These are phyloP conservation scores for Thysanoteuthis rhombus DNA, from an alignment of 2,888 invertebrate genomes.

Conservation along the genomic window DNA sequence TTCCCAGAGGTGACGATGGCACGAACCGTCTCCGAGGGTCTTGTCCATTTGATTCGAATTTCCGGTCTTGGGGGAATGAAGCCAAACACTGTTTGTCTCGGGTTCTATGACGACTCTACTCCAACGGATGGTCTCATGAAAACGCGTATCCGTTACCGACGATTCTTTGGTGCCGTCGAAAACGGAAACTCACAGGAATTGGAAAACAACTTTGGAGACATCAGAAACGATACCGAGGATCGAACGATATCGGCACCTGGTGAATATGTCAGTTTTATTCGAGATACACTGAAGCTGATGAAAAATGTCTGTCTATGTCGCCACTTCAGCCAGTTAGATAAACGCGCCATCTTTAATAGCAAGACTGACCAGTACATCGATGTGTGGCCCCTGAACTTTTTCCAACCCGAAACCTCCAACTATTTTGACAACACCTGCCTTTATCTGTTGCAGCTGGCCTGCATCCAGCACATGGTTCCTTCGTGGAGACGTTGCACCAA, in stretches of 20 bases:
- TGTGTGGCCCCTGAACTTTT: slow-evolving; percentile 96
- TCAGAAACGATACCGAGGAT: slow-evolving; percentile 42
- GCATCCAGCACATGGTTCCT: slow-evolving; percentile 86
- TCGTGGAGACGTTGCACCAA: slow-evolving; percentile 76
- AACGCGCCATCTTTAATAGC: slow-evolving; percentile 79
- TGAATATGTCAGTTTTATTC: slow-evolving; percentile 85
- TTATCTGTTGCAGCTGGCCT: slow-evolving; percentile 96
- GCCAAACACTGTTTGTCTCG: slow-evolving; percentile 92
- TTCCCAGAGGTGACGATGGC: slow-evolving; percentile 95
- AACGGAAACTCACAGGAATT: slow-evolving; percentile 39
- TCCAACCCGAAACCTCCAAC: slow-evolving; percentile 82
- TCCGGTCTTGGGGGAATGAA: slow-evolving; percentile 99
- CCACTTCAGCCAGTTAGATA: slow-evolving; percentile 87
- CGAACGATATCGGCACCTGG: slow-evolving; percentile 55
- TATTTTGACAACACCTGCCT: slow-evolving; percentile 88
- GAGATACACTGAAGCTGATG: slow-evolving; percentile 88
- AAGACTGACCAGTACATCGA: slow-evolving; percentile 81
- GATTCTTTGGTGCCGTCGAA: slow-evolving; percentile 50
- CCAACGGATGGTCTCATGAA: slow-evolving; percentile 73
- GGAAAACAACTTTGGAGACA: slow-evolving; percentile 46
- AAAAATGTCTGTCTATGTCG: slow-evolving; percentile 95
- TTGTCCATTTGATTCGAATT: slow-evolving; percentile 88
- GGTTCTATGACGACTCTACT: slow-evolving; percentile 83
- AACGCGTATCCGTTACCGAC: slow-evolving; percentile 38
- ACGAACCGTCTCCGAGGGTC: slow-evolving; percentile 84